Evolutionary conservation across 2,113 vertebrate genomes (phyloP).

Genomic region (Daubentonia madagascariensis): DNA sequence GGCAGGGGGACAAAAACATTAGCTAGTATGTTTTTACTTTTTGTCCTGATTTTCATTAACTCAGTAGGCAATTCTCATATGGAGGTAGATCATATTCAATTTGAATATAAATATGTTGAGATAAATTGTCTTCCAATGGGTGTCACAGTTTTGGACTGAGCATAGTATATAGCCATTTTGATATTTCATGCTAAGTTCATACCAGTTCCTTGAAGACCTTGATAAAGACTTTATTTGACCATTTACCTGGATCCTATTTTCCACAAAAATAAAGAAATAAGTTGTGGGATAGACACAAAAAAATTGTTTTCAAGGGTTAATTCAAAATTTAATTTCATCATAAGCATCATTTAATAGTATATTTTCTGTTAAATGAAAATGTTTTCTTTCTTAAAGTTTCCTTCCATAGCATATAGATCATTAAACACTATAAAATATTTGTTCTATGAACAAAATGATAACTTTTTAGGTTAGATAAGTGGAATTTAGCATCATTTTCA

Average conservation of each 20-base stretch:
- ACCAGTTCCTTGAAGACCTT: neutral
- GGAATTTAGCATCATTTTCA: slow-evolving; percentile 56
- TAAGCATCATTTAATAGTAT: neutral
- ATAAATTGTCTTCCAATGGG: neutral
- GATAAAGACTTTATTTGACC: neutral
- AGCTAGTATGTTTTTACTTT: neutral
- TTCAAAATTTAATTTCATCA: neutral
- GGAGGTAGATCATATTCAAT: neutral
- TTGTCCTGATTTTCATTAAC: neutral
- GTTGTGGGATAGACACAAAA: neutral
- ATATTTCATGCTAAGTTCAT: neutral
- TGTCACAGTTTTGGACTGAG: neutral
- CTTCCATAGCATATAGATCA: neutral
- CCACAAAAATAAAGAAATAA: neutral
- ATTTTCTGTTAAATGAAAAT: neutral
- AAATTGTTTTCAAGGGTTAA: neutral
- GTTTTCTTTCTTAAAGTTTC: neutral
- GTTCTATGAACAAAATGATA: slow-evolving; percentile 46
- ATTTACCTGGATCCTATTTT: neutral
- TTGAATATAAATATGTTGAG: neutral
- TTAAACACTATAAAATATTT: slow-evolving; percentile 18
- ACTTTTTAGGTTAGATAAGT: neutral
- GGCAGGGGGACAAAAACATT: neutral
- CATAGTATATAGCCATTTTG: neutral
- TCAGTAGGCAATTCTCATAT: neutral